Conservation (phyloP, 2,888 invertebrate genomes). For the Poecilobothrus nobilitatus region DNA sequence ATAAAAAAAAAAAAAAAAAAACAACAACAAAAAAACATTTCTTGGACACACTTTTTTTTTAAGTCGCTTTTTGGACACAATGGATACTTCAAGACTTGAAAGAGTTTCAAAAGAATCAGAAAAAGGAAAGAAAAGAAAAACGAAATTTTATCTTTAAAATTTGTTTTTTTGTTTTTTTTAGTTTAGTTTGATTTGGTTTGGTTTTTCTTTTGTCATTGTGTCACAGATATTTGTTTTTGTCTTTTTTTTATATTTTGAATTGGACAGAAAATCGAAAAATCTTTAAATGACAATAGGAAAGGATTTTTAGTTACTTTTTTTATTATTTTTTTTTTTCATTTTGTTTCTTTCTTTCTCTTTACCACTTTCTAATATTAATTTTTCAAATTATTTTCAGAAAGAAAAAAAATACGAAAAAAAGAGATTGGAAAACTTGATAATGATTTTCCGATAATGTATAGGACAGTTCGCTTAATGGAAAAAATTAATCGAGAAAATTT, state of each 20-base stretch:
- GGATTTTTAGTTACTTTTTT: background rate
- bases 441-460: background rate
- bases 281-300: background rate
- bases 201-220: background rate
- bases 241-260: background rate
- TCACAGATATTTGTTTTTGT: background rate
- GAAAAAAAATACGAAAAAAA: too few relatives aligned
- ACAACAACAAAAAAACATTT: background rate
- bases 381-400: background rate
- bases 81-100: slow-evolving; percentile 4
- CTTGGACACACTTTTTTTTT: too few relatives aligned
- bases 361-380: background rate
- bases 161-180: too few relatives aligned
- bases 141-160: too few relatives aligned
- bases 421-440: too few relatives aligned
- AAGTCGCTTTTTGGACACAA: background rate
- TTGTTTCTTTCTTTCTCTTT: background rate
- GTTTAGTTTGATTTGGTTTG: background rate
- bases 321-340: too few relatives aligned
- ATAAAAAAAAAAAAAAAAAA: background rate
- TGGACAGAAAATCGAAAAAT: background rate
- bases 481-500: background rate
- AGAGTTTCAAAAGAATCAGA: background rate
- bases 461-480: background rate
- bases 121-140: too few relatives aligned